A percentile compares a stretch with the other conserved stretches of the same genome.
Evolutionary conservation across 2,888 invertebrate genomes (phyloP).

Genomic region (Atethmia centrago): DNA sequence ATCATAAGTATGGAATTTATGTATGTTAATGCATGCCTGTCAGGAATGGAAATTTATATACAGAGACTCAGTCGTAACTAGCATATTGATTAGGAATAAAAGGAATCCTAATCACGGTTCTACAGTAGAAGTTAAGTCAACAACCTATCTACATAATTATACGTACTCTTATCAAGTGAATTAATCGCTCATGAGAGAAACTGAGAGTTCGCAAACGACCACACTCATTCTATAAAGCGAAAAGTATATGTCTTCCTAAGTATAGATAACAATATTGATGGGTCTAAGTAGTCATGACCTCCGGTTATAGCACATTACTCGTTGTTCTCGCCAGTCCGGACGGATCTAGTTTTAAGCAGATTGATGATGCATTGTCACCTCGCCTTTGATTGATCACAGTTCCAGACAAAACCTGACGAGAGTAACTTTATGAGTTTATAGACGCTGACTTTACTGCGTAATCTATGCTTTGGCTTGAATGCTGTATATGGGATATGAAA

Average conservation of each 20-base stretch:
- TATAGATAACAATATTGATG: background rate
- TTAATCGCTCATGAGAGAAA: background rate
- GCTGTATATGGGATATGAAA: too few species aligned
- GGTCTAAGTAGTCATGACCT: constrained; percentile 14
- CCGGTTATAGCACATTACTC: constrained; percentile 24
- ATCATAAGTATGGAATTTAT: constrained; percentile 34
- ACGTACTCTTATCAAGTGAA: constrained; percentile 5
- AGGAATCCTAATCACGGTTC: constrained; percentile 18
- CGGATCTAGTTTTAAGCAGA: constrained; percentile 74
- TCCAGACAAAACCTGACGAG: constrained; percentile 64
- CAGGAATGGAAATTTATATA: constrained; percentile 36
- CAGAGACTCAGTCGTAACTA: constrained; percentile 30
- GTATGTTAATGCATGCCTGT: constrained; percentile 21
- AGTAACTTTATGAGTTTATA: constrained; percentile 16
- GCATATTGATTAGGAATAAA: constrained; percentile 51
- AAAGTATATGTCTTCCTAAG: background rate
- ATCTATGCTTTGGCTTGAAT: too few species aligned
- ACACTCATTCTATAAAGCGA: constrained; percentile 21
- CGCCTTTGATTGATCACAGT: constrained; percentile 77
- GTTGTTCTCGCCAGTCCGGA: constrained; percentile 52
- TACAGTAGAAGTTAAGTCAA: constrained; percentile 1
- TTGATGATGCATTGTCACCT: constrained; percentile 80
- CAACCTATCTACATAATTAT: constrained; percentile 3
- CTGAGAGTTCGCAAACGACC: background rate
- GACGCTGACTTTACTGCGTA: background rate